phyloP scores from a whole-genome alignment of 2,888 invertebrate species.

The Desoria tigrina region DNA sequence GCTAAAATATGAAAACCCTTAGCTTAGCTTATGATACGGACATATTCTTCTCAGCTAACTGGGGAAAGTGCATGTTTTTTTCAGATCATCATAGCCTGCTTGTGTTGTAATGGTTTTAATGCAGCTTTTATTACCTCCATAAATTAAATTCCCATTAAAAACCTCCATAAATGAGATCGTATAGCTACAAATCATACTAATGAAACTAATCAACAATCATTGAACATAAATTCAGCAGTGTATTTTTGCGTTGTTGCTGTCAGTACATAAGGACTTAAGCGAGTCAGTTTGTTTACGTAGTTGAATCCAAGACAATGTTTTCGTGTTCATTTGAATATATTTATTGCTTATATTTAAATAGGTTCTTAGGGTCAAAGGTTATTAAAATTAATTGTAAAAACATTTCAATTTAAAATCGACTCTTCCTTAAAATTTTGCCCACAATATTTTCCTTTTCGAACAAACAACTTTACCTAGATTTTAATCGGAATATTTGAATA shows the following conservation, averaged over 20 bases:
- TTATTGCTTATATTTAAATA: no score
- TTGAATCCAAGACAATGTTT: background rate
- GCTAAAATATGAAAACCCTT: background rate
- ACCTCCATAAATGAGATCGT: background rate
- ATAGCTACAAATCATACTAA: background rate
- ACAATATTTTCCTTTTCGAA: no score
- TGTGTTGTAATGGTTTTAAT: background rate
- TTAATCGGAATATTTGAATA: no score
- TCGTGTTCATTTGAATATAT: no score
- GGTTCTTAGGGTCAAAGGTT: no score
- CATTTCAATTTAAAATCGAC: no score
- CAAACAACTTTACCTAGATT: no score
- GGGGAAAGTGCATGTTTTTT: no score
- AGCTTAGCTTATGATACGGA: no score
- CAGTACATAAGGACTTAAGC: background rate
- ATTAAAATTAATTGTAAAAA: no score
- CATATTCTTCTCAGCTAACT: no score
- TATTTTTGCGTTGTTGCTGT: background rate
- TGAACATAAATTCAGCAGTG: background rate
- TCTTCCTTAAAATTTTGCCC: no score
- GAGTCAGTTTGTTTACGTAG: background rate
- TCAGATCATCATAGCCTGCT: background rate
- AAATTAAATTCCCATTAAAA: slow-evolving; percentile 6
- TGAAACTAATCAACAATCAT: background rate
- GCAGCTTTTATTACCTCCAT: background rate